Percentiles rank a stretch among this genome's conserved stretches.
These are phyloP conservation scores for Neomonachus schauinslandi DNA, from an alignment of 2,113 vertebrate genomes.

Conservation along the genomic window DNA sequence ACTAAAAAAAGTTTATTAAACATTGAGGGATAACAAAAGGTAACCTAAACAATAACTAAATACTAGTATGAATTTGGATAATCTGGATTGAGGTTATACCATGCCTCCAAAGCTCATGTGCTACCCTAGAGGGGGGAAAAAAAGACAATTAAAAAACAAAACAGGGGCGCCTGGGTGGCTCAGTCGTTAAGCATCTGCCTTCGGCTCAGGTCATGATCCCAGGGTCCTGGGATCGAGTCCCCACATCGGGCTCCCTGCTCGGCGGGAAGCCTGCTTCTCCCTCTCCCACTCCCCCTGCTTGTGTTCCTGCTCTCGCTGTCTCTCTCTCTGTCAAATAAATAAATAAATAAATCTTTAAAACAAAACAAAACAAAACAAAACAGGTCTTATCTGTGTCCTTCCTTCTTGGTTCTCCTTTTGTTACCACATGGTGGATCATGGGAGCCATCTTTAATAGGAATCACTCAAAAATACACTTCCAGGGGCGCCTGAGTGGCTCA, in stretches of 20 bases:
- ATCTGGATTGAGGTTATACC: not conserved
- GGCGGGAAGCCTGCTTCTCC: no score
- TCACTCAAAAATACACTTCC: not conserved
- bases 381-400: not conserved
- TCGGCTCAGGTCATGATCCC: no score
- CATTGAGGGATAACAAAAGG: not conserved
- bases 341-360: no score
- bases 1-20: not conserved
- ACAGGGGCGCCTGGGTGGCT: not conserved
- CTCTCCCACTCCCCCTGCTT: no score
- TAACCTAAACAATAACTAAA: conserved; percentile 12
- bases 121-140: not conserved
- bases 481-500: not conserved
- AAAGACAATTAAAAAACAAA: not conserved
- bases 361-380: conserved; percentile 27
- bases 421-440: not conserved
- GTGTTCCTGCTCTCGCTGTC: no score
- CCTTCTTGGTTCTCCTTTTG: not conserved
- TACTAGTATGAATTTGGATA: conserved; percentile 21
- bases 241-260: no score
- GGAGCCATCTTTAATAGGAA: not conserved
- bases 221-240: no score
- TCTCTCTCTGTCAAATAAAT: no score
- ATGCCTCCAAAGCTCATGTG: conserved; percentile 13
- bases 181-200: no score